Evolutionary conservation across 2,888 invertebrate species (phyloP).

Genomic region (Clanis bilineata): DNA sequence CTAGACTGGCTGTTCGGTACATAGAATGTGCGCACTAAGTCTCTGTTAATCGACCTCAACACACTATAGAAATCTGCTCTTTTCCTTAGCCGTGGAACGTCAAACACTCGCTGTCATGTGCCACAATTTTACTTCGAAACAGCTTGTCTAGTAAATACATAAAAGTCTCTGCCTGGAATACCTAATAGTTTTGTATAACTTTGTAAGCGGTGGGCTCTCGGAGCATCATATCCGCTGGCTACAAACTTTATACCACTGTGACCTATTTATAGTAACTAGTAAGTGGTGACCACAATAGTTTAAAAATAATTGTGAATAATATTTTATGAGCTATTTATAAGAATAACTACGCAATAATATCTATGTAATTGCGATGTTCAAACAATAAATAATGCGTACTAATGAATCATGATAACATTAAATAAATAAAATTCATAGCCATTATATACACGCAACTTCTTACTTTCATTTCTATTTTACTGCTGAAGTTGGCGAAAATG

Average conservation of each 20-base stretch:
- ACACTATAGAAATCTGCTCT: too few relatives aligned
- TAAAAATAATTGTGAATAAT: background rate
- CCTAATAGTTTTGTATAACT: slow-evolving; percentile 32
- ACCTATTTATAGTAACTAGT: too few relatives aligned
- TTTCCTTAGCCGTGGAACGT: too few relatives aligned
- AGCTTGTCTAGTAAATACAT: too few relatives aligned
- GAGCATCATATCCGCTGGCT: slow-evolving; percentile 39
- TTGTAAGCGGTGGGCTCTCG: slow-evolving; percentile 31
- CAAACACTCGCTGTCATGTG: too few relatives aligned
- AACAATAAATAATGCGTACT: too few relatives aligned
- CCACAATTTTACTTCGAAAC: too few relatives aligned
- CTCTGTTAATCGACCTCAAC: too few relatives aligned
- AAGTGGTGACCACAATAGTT: background rate
- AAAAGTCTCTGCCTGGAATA: too few relatives aligned
- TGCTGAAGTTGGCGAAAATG: background rate
- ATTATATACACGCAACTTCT: background rate
- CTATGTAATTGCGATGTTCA: background rate
- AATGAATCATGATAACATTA: too few relatives aligned
- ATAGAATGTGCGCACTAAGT: too few relatives aligned
- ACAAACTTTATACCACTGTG: slow-evolving; percentile 44
- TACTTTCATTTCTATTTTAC: background rate
- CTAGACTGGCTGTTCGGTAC: too few relatives aligned
- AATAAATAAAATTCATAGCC: background rate
- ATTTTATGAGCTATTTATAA: background rate
- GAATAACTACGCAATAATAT: background rate